Evolutionary conservation across 2,113 vertebrate genomes (phyloP), one percentile per base, ranked within the genome.

Genomic region (Marmota flaviventris): DNA sequence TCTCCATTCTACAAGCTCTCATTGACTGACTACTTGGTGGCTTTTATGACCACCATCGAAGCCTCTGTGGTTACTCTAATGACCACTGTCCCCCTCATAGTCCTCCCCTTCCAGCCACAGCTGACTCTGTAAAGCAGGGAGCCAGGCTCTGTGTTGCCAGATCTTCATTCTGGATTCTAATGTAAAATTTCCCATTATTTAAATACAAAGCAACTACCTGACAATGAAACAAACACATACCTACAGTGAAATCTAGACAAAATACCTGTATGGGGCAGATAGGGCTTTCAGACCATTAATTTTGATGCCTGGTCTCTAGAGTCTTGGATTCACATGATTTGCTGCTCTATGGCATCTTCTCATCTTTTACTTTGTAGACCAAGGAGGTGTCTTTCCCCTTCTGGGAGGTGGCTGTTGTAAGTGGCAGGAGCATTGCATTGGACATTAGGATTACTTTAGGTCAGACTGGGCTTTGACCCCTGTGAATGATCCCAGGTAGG

Each of bases 71-170:
- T 77, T 90, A 1, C 25, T 65, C 75, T 45, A n/a, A 39, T 48
- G 78, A 39, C 53, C 18, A 1, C 56, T 3, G 0, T 53, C 8
- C 8, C 8, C 48, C 29, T 42, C 2, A 2, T 0, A 4, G 2
- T 48, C 16, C 18, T 70, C 8, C 25, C 8, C 5, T 85, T 39
- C 56, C 3, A 37, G 14, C 27, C 13, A 73, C 37, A 67, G 18
- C 8, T 81, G 27, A 72, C 89, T 86, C 39, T 53, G 1, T 9
- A 16, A 75, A 8, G 14, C 17, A 0, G 42, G 39, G 70, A 39
- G 83, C 93, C 86, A 16, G 45, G 24, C 34, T 76, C 63, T 83
- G 25, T 78, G 58, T 75, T 39, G 32, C 69, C 7, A 13, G 27
- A 93, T 72, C 22, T 25, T n/a, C 25, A 85, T 77, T 85, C 48